These are phyloP conservation scores for Phthorimaea operculella DNA, from an alignment of 1,140 invertebrate genomes.

Conservation along the genomic window DNA sequence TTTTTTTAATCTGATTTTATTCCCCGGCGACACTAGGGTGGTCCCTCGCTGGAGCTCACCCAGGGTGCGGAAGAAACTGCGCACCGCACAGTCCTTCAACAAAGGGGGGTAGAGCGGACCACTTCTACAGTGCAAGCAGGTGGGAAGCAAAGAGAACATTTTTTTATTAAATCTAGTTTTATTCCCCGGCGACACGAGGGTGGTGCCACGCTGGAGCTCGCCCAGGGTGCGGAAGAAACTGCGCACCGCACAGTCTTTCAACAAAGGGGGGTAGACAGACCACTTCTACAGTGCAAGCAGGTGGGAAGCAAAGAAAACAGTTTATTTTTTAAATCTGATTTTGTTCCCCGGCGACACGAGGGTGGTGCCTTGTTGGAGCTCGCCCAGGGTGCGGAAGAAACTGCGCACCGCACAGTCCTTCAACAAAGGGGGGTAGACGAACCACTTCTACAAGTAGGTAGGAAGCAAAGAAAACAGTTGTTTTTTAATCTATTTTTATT, in stretches of 20 bases:
- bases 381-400: constrained; percentile 46
- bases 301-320: too few species aligned
- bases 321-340: too few species aligned
- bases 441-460: too few species aligned
- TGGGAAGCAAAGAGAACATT: too few species aligned
- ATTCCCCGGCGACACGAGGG: constrained; percentile 67
- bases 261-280: constrained; percentile 30
- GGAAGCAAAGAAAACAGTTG: too few species aligned
- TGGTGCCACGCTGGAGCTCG: constrained; percentile 51
- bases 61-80: constrained; percentile 43
- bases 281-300: too few species aligned
- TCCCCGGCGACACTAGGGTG: constrained; percentile 66
- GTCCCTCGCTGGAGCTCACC: constrained; percentile 53
- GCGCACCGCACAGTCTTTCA: constrained; percentile 38
- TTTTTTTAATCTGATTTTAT: too few species aligned
- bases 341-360: constrained; percentile 68
- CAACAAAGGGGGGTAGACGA: constrained; percentile 36
- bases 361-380: constrained; percentile 51
- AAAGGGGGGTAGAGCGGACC: constrained; percentile 27
- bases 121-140: too few species aligned
- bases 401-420: constrained; percentile 37
- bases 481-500: too few species aligned
- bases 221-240: constrained; percentile 47
- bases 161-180: too few species aligned
- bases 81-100: constrained; percentile 40